Percentiles rank a stretch among this genome's conserved stretches.
Evolutionary conservation across 2,113 vertebrate genomes (phyloP).

Genomic region (Fukomys damarensis): DNA sequence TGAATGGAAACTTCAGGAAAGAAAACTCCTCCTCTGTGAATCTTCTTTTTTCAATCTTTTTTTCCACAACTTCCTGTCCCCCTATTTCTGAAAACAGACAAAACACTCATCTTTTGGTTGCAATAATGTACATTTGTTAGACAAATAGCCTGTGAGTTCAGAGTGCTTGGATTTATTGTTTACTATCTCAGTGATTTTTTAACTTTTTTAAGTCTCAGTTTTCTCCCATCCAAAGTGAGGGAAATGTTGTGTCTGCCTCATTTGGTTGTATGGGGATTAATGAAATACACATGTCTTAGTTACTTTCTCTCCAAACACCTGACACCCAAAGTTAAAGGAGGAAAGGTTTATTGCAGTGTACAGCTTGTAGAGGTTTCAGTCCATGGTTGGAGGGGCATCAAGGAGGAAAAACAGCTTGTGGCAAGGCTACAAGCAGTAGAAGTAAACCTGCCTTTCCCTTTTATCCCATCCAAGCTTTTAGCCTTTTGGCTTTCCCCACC

Average conservation of each 20-base stretch:
- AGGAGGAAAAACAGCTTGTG: background rate
- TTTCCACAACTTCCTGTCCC: slow-evolving; percentile 20
- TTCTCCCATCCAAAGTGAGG: slow-evolving; percentile 32
- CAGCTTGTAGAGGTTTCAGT: background rate
- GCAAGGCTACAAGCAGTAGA: background rate
- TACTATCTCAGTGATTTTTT: background rate
- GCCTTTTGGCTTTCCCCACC: background rate
- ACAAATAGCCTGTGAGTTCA: background rate
- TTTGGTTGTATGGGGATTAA: background rate
- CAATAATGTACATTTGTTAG: background rate
- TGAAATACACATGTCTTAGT: background rate
- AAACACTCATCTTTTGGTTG: background rate
- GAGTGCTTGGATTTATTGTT: background rate
- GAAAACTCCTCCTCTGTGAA: background rate
- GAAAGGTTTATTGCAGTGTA: background rate
- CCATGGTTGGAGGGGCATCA: background rate
- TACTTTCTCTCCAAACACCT: background rate
- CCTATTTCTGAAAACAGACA: background rate
- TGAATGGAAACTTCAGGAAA: background rate
- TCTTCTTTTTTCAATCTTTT: background rate
- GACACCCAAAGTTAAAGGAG: background rate
- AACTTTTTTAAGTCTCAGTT: background rate
- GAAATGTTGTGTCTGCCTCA: background rate
- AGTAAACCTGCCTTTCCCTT: background rate
- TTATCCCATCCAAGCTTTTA: background rate